Base-by-base conservation (phyloP, 2,888 invertebrate species). In the Isoperla grammatica region DNA sequence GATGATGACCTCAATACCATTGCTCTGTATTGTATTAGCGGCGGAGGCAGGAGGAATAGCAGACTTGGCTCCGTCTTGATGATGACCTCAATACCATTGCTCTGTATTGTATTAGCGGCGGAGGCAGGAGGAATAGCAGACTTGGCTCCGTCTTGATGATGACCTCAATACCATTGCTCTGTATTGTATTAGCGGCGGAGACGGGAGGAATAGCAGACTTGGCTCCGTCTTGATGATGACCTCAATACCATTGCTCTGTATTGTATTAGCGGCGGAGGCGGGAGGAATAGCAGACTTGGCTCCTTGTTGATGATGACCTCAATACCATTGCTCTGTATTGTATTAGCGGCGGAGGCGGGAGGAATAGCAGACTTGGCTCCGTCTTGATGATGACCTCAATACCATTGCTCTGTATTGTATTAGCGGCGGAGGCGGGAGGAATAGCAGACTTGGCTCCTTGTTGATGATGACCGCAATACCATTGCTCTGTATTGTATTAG, bases 1-100 rank as follows among this genome's bases (percentile, higher is more conserved):
- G 46, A 46, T 46, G 46, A 46, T 46, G 12, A n/a, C 17, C 46
- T 46, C 22, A 46, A 46, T 46, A n/a, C 46, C 22, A 12, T 9
- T 19, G 29, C 49, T 29, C 49, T 50, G 15, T 50, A 46, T 46
- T 50, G 35, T 50, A 50, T 50, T 50, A 50, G 49, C 35, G 29
- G 49, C 15, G 29, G 8, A n/a, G n/a, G n/a, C n/a, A n/a, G n/a
- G n/a, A n/a, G n/a, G 22, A 22, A 46, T n/a, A 46, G 46, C 8
- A 12, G 45, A 15, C 45, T 19, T 22, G 46, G 11, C 13, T 42
- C 42, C 22, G n/a, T 20, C 22, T 46, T 46, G 46, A 46, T 46
- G 46, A 46, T 46, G 12, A n/a, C 17, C 46, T 46, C 22, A 46
- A 46, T 46, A n/a, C 46, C 22, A 12, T 9, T 19, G 29, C 49